Evolutionary conservation across 2,113 vertebrate genomes (phyloP), one percentile per base, ranked within the genome.

Genomic region (Pelvicachromis taeniatus): DNA sequence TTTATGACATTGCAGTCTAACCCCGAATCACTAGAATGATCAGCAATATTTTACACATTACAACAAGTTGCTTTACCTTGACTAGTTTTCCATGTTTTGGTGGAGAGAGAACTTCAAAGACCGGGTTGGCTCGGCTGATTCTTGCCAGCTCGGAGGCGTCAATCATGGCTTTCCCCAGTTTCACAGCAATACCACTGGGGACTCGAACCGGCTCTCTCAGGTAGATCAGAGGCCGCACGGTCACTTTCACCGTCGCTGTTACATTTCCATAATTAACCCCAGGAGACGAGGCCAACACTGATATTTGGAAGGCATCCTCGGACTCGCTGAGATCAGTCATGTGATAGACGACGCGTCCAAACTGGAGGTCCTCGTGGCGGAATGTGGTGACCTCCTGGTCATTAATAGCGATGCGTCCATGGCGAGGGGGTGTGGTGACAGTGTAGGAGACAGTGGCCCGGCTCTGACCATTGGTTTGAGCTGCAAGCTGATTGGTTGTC

Each of bases 121-220:
- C 87, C 2, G 97, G 97, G 84, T 97, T 95, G 10, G 95, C 97
- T 16, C 95, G 92, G 78, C 96, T 98, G 89, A 97, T 92, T 70
- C 93, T 94, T 2, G 96, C 97, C 58, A 99, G 95, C 79, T 97
- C 96, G 0, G 96, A 97, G 59, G 97, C 97, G 91, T 98, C 95
- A 5, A 99, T 95, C 89, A 98, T 96, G 85, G 94, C 89, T 50
- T 93, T 96, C 78, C 94, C 94, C 85, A 99, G 92, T 61, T 90
- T 95, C 40, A 97, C 96, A 6, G 91, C 80, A 3, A 95, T 91
- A 4, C 94, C 93, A 87, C 96, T 96, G 87, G 96, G 94, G 53
- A 98, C 88, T 80, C 94, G 91, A 35, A 97, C 88, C 4, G 91
- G 79, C 78, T 95, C 86, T 33, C 83, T 61, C 40, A 96, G 88